Percentiles rank a stretch among this genome's conserved stretches.
Conservation (phyloP, 2,797 vertebrate species). For the Pantherophis vulpinus region DNA sequence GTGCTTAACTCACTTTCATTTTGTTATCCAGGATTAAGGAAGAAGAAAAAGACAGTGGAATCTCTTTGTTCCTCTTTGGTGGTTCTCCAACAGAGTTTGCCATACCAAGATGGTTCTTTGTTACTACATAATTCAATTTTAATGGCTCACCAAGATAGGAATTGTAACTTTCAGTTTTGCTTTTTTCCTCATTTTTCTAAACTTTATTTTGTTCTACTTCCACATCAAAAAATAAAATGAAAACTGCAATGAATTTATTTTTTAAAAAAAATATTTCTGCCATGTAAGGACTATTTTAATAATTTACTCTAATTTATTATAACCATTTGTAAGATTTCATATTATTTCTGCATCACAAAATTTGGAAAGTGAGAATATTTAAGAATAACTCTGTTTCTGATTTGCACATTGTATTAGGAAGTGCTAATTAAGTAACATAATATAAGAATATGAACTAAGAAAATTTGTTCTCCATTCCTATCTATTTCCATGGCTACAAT, state of each 20-base stretch:
- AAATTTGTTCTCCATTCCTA: not conserved
- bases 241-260: not conserved
- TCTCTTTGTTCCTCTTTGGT: conserved; percentile 5
- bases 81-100: not conserved
- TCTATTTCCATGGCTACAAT: not conserved
- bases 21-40: conserved; percentile 12
- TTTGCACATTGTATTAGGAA: not conserved
- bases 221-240: not conserved
- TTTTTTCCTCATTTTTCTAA: not conserved
- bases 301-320: not conserved
- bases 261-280: not conserved
- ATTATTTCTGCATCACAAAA: not conserved
- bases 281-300: not conserved
- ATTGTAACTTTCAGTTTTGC: not conserved
- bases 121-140: not conserved
- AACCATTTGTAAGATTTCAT: not conserved
- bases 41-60: not conserved
- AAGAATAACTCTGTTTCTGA: not conserved
- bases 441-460: not conserved
- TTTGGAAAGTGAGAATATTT: not conserved
- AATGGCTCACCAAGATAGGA: not conserved
- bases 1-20: conserved; percentile 28
- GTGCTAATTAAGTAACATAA: not conserved
- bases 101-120: not conserved
- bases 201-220: not conserved